A percentile compares a stretch with the other conserved stretches of the same genome.
phyloP scores from a whole-genome alignment of 2,113 vertebrate genomes.

The Carassius gibelio region DNA sequence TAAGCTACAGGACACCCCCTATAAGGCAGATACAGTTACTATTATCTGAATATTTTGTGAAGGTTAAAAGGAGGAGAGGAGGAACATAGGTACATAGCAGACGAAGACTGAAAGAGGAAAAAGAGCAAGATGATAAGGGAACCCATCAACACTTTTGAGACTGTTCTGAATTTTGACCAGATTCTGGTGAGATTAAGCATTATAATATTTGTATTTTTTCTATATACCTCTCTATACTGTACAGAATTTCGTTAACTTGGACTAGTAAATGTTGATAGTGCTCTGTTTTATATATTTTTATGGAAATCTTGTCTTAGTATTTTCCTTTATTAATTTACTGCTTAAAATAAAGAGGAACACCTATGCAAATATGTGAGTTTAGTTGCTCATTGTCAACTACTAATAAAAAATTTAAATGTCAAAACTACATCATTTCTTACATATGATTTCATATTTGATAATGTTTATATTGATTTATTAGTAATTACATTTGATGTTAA shows the following conservation, averaged over 20 bases:
- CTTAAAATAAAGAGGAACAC: not conserved
- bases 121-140: constrained; percentile 67
- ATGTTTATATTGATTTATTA: not conserved
- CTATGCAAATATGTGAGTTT: not conserved
- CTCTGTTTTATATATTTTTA: not conserved
- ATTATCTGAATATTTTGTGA: constrained; percentile 52
- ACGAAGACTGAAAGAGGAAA: constrained; percentile 37
- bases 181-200: constrained; percentile 72
- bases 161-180: constrained; percentile 76
- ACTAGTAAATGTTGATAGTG: not conserved
- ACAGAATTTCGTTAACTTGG: not conserved
- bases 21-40: constrained; percentile 66
- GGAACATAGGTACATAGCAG: constrained; percentile 45
- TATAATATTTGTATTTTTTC: not conserved
- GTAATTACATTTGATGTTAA: not conserved
- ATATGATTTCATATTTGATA: not conserved
- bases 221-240: not conserved
- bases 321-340: not conserved
- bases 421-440: not conserved
- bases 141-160: constrained; percentile 75
- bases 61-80: constrained; percentile 61
- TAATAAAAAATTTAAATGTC: not conserved
- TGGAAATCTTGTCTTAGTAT: not conserved
- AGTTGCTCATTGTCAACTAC: not conserved
- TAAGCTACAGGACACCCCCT: constrained; percentile 55